A percentile compares a stretch with the other conserved stretches of the same genome.
These are phyloP conservation scores for Chrosomus eos DNA, from an alignment of 2,797 vertebrate species.

Conservation along the genomic window DNA sequence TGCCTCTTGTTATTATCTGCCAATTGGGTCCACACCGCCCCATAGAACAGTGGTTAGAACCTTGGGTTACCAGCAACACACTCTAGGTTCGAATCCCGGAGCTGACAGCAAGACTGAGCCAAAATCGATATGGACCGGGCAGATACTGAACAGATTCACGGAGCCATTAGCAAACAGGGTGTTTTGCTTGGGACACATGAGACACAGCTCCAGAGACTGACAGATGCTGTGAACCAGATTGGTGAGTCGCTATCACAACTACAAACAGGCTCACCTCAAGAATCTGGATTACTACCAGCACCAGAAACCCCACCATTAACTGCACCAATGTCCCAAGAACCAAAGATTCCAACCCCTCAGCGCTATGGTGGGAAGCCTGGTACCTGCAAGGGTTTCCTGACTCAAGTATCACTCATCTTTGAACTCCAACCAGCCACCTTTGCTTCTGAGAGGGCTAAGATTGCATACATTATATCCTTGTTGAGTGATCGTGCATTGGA, in stretches of 20 bases:
- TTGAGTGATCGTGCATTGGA: too few relatives aligned
- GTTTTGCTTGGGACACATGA: background rate
- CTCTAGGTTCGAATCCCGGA: background rate
- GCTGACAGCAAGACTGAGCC: background rate
- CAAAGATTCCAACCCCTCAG: background rate
- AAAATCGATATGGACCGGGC: background rate
- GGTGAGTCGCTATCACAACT: background rate
- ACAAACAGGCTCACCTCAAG: background rate
- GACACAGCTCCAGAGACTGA: background rate
- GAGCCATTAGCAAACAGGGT: background rate
- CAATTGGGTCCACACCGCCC: background rate
- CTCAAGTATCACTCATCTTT: background rate
- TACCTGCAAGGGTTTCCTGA: background rate
- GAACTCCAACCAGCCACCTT: too few relatives aligned
- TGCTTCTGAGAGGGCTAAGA: too few relatives aligned
- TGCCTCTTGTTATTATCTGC: background rate
- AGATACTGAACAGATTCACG: background rate
- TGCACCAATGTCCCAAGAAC: background rate
- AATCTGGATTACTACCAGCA: background rate
- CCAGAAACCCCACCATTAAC: background rate
- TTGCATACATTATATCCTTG: too few relatives aligned
- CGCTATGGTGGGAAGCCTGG: too few relatives aligned
- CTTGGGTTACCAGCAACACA: too few relatives aligned
- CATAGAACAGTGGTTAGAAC: too few relatives aligned
- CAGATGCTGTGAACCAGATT: background rate